phyloP scores from a whole-genome alignment of 2,113 vertebrate species.

The Chaetura pelagica region DNA sequence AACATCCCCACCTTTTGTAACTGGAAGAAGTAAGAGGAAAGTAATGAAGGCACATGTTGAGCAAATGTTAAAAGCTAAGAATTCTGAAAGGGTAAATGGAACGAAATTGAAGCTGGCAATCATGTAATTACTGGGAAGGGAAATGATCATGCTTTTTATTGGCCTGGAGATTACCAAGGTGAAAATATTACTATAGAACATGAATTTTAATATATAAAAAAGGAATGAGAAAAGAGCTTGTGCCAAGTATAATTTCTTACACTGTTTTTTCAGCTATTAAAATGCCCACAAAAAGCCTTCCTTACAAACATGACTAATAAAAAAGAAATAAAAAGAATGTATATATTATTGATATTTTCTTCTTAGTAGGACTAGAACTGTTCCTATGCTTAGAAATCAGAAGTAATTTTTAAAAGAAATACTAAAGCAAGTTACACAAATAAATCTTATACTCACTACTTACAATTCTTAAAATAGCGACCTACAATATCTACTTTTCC shows the following conservation, averaged over 20 bases:
- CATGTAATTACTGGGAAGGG: constrained; percentile 16
- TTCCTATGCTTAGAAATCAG: background rate
- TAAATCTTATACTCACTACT: background rate
- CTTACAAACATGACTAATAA: background rate
- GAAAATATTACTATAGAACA: background rate
- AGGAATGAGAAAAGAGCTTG: background rate
- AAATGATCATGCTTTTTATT: constrained; percentile 7
- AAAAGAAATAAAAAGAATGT: background rate
- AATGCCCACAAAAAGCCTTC: background rate
- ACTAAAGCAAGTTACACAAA: background rate
- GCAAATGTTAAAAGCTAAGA: constrained; percentile 1
- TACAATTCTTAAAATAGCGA: background rate
- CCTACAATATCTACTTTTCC: background rate
- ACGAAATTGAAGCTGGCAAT: constrained; percentile 11
- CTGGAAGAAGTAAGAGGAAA: background rate
- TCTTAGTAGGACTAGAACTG: background rate
- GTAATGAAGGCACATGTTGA: background rate
- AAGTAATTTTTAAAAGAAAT: background rate
- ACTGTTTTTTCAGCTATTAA: background rate
- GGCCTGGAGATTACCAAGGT: background rate
- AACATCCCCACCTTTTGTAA: background rate
- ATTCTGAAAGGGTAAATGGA: constrained; percentile 18
- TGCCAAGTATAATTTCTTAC: background rate
- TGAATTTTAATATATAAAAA: background rate
- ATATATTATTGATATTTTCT: background rate